A percentile compares a stretch with the other conserved stretches of the same genome.
These are phyloP conservation scores for Gila robusta DNA, from an alignment of 2,797 vertebrate genomes.

Conservation along the genomic window DNA sequence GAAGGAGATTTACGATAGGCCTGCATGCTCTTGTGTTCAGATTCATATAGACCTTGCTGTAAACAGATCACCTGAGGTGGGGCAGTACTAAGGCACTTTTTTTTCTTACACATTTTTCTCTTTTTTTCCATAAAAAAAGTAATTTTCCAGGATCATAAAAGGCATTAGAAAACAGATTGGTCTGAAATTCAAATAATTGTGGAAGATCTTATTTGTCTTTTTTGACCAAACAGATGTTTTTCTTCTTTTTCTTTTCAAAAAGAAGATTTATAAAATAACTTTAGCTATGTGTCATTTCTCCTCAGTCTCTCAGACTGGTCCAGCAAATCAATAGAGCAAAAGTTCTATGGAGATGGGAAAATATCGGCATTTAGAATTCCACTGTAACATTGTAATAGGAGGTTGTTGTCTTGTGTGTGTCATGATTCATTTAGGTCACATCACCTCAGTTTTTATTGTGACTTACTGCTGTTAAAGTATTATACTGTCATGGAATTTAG, in stretches of 20 bases:
- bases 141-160: neutral
- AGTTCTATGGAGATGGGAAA: neutral
- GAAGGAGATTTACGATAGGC: conserved; percentile 27
- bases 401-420: neutral
- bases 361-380: neutral
- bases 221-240: neutral
- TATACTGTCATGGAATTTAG: no score
- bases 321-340: neutral
- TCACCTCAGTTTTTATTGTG: neutral
- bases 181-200: neutral
- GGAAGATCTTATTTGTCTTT: neutral
- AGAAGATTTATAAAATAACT: neutral
- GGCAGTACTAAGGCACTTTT: neutral
- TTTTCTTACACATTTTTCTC: no score
- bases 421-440: neutral
- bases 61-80: conserved; percentile 3
- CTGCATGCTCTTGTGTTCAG: conserved; percentile 16
- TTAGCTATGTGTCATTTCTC: neutral
- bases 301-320: neutral
- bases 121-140: neutral
- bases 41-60: neutral
- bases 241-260: neutral
- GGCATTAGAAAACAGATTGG: conserved; percentile 4
- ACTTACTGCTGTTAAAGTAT: no score
- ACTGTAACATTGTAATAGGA: neutral